phyloP scores from a whole-genome alignment of 2,113 vertebrate genomes.

The Nesoenas mayeri region DNA sequence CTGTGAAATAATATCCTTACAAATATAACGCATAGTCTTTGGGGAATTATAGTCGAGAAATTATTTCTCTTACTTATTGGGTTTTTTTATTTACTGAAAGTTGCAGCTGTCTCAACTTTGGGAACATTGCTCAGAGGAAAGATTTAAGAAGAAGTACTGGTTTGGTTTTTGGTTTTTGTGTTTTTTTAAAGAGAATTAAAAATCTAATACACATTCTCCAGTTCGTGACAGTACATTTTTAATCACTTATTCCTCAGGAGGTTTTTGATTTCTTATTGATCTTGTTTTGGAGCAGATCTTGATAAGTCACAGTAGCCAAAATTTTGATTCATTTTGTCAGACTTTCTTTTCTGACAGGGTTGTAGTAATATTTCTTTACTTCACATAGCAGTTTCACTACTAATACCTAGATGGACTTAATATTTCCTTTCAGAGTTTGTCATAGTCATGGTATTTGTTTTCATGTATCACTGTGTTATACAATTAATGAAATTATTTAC shows the following conservation, averaged over 20 bases:
- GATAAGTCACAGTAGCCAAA: not conserved
- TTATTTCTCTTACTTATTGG: not conserved
- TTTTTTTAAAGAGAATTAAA: not conserved
- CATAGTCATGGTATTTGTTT: not conserved
- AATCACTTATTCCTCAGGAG: not conserved
- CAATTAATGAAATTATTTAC: not conserved
- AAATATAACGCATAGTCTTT: not conserved
- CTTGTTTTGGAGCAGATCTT: not conserved
- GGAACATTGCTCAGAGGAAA: not conserved
- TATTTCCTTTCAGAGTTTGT: constrained; percentile 1
- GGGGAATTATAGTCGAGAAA: not conserved
- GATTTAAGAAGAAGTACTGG: accelerated
- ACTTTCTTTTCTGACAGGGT: not conserved
- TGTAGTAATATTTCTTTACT: not conserved
- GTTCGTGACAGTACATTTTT: not conserved
- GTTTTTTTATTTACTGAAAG: not conserved
- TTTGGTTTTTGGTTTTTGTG: too few relatives aligned
- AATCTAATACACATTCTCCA: not conserved
- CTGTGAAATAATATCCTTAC: not conserved
- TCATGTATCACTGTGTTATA: not conserved
- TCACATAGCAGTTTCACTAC: not conserved
- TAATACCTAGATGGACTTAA: not conserved
- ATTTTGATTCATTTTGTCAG: not conserved
- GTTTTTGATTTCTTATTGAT: not conserved
- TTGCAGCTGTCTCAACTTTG: not conserved